A percentile compares a stretch with the other conserved stretches of the same genome.
phyloP scores from a whole-genome alignment of 2,797 vertebrate genomes.

The Prionace glauca region DNA sequence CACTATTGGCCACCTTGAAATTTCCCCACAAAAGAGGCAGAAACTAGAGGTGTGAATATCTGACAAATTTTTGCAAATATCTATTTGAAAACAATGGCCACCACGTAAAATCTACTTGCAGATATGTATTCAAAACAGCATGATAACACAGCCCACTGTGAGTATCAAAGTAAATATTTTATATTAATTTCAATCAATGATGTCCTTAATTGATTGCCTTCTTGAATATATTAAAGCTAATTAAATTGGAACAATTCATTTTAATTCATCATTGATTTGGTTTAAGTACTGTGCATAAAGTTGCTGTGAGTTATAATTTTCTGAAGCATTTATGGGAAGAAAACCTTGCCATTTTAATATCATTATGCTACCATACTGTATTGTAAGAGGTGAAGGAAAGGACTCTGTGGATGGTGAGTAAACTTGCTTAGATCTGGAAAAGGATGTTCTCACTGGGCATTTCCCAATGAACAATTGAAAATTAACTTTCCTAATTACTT shows the following conservation, averaged over 20 bases:
- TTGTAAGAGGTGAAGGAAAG: background rate
- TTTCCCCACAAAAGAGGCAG: background rate
- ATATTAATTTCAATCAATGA: background rate
- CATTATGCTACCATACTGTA: background rate
- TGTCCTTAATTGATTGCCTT: background rate
- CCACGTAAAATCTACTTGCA: background rate
- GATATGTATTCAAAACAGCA: background rate
- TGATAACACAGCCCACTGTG: background rate
- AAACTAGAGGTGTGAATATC: background rate
- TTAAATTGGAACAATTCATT: background rate
- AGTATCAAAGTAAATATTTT: slow-evolving; percentile 11
- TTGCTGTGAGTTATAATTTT: background rate
- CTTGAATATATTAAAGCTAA: background rate
- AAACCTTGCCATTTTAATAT: background rate
- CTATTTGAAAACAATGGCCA: background rate
- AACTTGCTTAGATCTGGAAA: background rate
- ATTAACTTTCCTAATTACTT: background rate
- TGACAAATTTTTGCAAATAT: background rate
- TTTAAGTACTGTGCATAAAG: background rate
- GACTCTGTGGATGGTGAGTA: background rate
- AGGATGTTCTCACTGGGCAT: background rate
- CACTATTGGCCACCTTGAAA: too few relatives aligned
- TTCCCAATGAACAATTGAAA: background rate
- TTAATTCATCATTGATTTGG: background rate
- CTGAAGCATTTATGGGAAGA: background rate